Evolutionary conservation across 1,140 invertebrate species (phyloP).

Genomic region (Dendrolimus kikuchii): DNA sequence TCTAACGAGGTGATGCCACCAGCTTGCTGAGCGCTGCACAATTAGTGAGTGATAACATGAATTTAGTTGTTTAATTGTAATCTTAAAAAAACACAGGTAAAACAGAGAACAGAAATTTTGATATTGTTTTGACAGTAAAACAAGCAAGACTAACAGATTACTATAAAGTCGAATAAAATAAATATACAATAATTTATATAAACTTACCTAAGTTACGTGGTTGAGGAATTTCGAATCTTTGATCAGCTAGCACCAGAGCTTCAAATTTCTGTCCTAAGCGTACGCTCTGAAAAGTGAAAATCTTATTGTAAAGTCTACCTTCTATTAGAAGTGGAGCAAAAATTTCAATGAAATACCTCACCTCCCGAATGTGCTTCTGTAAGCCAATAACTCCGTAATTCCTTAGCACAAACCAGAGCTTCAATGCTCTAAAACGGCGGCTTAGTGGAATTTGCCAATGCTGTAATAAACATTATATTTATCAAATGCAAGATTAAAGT

Average conservation of each 20-base stretch:
- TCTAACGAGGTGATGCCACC: too few relatives aligned
- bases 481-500: too few relatives aligned
- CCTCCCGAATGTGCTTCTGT: conserved; percentile 93
- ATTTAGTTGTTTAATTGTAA: too few relatives aligned
- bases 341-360: conserved; percentile 31
- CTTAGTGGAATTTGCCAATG: conserved; percentile 99
- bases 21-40: too few relatives aligned
- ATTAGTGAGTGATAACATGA: too few relatives aligned
- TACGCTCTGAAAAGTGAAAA: conserved; percentile 74
- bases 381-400: conserved; percentile 91
- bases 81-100: too few relatives aligned
- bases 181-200: background rate
- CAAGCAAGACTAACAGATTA: too few relatives aligned
- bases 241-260: conserved; percentile 83
- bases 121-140: too few relatives aligned
- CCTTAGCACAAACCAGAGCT: conserved; percentile 97
- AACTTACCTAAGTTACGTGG: conserved; percentile 81
- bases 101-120: too few relatives aligned
- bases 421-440: conserved; percentile 94
- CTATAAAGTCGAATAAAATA: too few relatives aligned
- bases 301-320: background rate
- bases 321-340: conserved; percentile 1
- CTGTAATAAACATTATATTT: conserved; percentile 69
- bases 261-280: conserved; percentile 93
- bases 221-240: conserved; percentile 92